Evolutionary conservation across 1,140 invertebrate species (phyloP).

Genomic region (Helicoverpa armigera): DNA sequence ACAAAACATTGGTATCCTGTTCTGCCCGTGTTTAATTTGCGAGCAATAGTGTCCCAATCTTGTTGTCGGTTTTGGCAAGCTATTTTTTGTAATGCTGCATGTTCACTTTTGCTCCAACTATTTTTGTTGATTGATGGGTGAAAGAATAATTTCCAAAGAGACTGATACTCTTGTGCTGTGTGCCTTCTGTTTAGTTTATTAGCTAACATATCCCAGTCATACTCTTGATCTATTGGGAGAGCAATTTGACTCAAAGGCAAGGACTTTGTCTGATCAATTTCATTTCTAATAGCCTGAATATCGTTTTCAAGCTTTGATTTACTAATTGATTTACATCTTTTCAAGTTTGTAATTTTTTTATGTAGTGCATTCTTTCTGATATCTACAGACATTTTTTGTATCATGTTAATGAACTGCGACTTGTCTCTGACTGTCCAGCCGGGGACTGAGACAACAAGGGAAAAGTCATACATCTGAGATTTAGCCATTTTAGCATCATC

Average conservation of each 20-base stretch:
- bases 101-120: slow-evolving; percentile 88
- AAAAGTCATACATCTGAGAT: slow-evolving; percentile 76
- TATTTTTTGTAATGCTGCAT: slow-evolving; percentile 82
- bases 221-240: slow-evolving; percentile 73
- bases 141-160: slow-evolving; percentile 90
- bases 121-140: slow-evolving; percentile 89
- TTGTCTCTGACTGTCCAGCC: slow-evolving; percentile 80
- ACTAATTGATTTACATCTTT: slow-evolving; percentile 54
- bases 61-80: slow-evolving; percentile 84
- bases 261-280: slow-evolving; percentile 62
- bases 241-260: slow-evolving; percentile 64
- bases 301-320: slow-evolving; percentile 55
- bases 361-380: slow-evolving; percentile 63
- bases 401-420: slow-evolving; percentile 62
- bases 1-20: slow-evolving; percentile 90
- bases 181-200: slow-evolving; percentile 71
- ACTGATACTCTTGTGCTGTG: slow-evolving; percentile 69
- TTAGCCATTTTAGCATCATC: slow-evolving; percentile 72
- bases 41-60: slow-evolving; percentile 89
- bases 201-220: slow-evolving; percentile 78
- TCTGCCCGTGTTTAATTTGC: slow-evolving; percentile 86
- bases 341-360: slow-evolving; percentile 63
- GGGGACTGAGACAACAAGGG: slow-evolving; percentile 62
- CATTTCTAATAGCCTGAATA: slow-evolving; percentile 60
- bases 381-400: slow-evolving; percentile 69